These are phyloP conservation scores for Heliornis fulica DNA, from an alignment of 2,113 vertebrate genomes.

Conservation along the genomic window DNA sequence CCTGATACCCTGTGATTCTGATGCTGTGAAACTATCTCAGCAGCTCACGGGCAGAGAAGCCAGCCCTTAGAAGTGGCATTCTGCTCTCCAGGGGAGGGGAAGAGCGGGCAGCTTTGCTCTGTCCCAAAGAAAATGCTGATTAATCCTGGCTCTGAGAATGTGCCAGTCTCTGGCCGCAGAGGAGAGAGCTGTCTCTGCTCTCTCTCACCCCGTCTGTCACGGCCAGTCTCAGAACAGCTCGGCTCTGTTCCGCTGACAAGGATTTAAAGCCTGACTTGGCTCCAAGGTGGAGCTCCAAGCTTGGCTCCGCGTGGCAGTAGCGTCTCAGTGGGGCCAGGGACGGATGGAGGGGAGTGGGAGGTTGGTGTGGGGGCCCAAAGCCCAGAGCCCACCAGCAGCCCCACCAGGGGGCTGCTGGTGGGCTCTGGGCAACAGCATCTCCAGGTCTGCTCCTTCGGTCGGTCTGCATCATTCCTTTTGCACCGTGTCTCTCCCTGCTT, in stretches of 20 bases:
- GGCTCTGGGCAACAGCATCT: not conserved
- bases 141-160: not conserved
- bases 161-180: not conserved
- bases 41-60: not conserved
- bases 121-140: not conserved
- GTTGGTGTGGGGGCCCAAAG: too few relatives aligned
- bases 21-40: too few relatives aligned
- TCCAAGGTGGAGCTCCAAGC: not conserved
- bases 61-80: not conserved
- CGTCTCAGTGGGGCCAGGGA: accelerated
- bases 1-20: too few relatives aligned
- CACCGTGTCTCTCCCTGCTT: not conserved
- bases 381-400: too few relatives aligned
- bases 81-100: not conserved
- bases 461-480: not conserved
- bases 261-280: not conserved
- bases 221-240: not conserved
- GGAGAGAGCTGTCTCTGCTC: not conserved
- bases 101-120: not conserved
- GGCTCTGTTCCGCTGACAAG: not conserved
- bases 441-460: too few relatives aligned
- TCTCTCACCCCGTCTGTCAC: not conserved
- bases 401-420: not conserved
- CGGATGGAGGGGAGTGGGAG: not conserved
- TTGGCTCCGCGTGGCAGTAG: not conserved